These are phyloP conservation scores for Epizoanthus ramosus DNA, from an alignment of 92 coral and sea anemone species.

Conservation along the genomic window DNA sequence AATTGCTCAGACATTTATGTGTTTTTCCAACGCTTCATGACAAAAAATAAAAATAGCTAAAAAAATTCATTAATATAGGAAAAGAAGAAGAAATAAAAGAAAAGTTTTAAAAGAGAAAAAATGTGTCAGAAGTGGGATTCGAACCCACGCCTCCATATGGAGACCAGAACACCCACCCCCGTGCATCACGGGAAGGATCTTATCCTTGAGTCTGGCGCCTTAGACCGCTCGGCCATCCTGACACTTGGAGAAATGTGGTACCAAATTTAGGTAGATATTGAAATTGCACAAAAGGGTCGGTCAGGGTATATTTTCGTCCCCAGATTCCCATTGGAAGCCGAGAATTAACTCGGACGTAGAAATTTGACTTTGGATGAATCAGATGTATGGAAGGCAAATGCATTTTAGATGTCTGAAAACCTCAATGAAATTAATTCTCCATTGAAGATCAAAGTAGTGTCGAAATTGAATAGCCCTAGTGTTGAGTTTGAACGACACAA, in stretches of 20 bases:
- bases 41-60: not conserved
- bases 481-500: conserved; percentile 11
- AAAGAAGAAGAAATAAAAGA: not conserved
- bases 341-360: not conserved
- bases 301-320: not conserved
- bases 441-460: not conserved
- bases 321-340: not conserved
- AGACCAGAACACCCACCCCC: conserved; percentile 52
- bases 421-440: not conserved
- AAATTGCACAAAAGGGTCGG: too few relatives aligned
- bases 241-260: conserved; percentile 12
- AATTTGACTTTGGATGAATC: not conserved
- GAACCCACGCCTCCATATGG: conserved; percentile 98
- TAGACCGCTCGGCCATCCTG: conserved; percentile 99
- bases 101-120: conserved; percentile 82
- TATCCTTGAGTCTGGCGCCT: conserved; percentile 99
- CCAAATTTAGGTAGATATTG: too few relatives aligned
- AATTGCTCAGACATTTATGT: too few relatives aligned
- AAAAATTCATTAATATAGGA: not conserved
- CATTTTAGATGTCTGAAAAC: conserved; percentile 20
- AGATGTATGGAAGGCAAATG: too few relatives aligned
- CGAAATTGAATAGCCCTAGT: conserved; percentile 27
- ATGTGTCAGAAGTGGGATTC: conserved; percentile 99
- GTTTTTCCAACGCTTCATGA: not conserved
- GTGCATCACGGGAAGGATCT: conserved; percentile 36